A percentile compares a stretch with the other conserved stretches of the same genome.
phyloP scores from a whole-genome alignment of 2,113 vertebrate genomes.

The Muscicapa adusta region DNA sequence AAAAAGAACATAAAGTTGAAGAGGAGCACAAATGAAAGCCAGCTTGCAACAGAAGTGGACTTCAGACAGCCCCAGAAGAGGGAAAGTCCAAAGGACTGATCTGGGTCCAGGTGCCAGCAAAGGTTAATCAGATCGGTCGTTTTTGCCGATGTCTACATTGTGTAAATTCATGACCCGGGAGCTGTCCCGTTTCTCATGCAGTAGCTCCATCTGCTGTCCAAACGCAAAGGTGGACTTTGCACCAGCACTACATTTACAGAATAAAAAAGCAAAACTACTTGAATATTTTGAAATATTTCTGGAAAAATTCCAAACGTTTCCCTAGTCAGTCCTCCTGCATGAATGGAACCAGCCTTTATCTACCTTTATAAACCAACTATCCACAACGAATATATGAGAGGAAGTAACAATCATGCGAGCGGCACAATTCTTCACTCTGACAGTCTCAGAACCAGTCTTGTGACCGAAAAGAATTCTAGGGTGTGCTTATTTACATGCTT shows the following conservation, averaged over 20 bases:
- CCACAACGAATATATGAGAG: background rate
- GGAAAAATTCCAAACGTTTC: background rate
- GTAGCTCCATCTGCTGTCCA: conserved; percentile 52
- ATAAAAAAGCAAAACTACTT: background rate
- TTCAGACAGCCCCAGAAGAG: background rate
- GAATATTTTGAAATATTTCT: background rate
- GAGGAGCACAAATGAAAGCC: background rate
- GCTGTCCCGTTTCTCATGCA: background rate
- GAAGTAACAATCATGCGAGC: background rate
- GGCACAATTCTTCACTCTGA: background rate
- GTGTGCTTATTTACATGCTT: background rate
- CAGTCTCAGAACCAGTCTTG: background rate
- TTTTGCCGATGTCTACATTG: background rate
- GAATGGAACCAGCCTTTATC: background rate
- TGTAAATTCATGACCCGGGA: rapidly evolving
- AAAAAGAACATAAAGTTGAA: background rate
- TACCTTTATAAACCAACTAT: background rate
- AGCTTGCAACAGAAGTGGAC: background rate
- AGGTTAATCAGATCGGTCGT: background rate
- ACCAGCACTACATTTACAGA: background rate
- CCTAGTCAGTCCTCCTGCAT: background rate
- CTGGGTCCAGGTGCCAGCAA: background rate
- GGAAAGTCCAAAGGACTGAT: background rate
- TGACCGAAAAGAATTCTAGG: background rate
- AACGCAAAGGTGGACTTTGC: background rate